Base-by-base conservation (phyloP, 1,140 invertebrate genomes). In the Bombus sylvicola region DNA sequence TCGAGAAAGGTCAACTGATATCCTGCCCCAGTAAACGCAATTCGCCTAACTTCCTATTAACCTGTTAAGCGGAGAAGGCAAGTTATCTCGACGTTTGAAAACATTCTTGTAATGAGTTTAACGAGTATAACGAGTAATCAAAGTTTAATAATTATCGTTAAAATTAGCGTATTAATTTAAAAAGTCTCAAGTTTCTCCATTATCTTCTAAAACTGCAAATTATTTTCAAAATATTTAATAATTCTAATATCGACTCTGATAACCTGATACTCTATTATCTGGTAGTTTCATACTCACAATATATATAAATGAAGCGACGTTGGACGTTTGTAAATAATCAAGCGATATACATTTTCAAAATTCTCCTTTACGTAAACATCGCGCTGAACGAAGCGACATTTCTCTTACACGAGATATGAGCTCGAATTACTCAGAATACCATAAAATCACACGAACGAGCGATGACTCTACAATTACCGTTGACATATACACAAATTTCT, bases 41-140 rank as follows among this genome's bases (percentile, higher is more conserved):
- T 77, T 77, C 47, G 59, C 31, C 47, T 77, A 77, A 77, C 57
- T 77, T 77, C 75, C 53, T 77, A 62, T 59, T 62, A 77, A 77
- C 75, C 53, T 62, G 53, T 41, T 59, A 77, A 62, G 15, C 57
- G 13, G 37, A 77, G 37, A 77, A 18, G 75, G 28, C 75, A 62
- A 62, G 57, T 77, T 77, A 62, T 5, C 25, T 62, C 12, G 34
- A 37, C 9, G n/a, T 41, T 39, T 39, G 74, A 39, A 37, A 57
- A 76, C 41, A 25, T 62, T 77, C 37, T 25, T 41, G 13, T 74
- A 74, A 74, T 3, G 31, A n/a, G 72, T 18, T 43, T 31, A 47
- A 73, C 71, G 41, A 73, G 39, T 73, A 18, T 73, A 73, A 41
- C 39, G 41, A 28, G 71, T 34, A 25, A 74, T 53, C 43, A 34